These are phyloP conservation scores for Notoglanidium macrostoma DNA, from an alignment of 2,797 vertebrate genomes.

Conservation along the genomic window DNA sequence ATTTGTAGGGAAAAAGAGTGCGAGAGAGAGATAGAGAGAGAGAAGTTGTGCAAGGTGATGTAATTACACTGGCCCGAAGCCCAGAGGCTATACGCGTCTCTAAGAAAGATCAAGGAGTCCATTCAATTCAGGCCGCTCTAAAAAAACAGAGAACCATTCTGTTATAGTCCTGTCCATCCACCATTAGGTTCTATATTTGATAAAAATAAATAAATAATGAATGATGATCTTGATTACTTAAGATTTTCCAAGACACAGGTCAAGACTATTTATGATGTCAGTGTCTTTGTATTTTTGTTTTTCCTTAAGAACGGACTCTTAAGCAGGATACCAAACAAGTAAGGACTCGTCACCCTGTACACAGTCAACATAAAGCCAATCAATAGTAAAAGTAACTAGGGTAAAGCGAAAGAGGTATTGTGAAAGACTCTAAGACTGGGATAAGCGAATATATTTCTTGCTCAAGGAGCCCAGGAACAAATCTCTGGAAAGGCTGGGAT, in stretches of 20 bases:
- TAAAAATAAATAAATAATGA: not conserved
- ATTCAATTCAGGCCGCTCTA: slow-evolving; percentile 24
- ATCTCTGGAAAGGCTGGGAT: not conserved
- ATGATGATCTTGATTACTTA: not conserved
- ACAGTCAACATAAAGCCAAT: not conserved
- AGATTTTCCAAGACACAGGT: not conserved
- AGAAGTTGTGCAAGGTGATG: slow-evolving; percentile 12
- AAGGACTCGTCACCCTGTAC: not conserved
- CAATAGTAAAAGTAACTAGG: not conserved
- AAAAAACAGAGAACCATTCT: slow-evolving; percentile 32
- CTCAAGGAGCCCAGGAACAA: too few species aligned
- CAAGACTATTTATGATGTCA: not conserved
- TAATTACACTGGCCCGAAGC: slow-evolving; percentile 18
- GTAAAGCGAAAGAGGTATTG: not conserved
- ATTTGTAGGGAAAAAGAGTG: not conserved
- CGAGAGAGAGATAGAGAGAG: not conserved
- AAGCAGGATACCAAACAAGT: not conserved
- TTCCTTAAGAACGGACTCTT: not conserved
- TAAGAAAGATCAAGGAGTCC: slow-evolving; percentile 15
- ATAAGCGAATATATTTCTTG: not conserved
- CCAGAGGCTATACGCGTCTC: slow-evolving; percentile 16
- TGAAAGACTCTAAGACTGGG: too few species aligned
- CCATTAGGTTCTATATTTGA: not conserved
- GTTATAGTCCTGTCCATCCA: not conserved
- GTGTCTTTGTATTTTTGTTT: not conserved